Evolutionary conservation across 1,140 invertebrate genomes (phyloP).

Genomic region (Macrocentrus cingulum): DNA sequence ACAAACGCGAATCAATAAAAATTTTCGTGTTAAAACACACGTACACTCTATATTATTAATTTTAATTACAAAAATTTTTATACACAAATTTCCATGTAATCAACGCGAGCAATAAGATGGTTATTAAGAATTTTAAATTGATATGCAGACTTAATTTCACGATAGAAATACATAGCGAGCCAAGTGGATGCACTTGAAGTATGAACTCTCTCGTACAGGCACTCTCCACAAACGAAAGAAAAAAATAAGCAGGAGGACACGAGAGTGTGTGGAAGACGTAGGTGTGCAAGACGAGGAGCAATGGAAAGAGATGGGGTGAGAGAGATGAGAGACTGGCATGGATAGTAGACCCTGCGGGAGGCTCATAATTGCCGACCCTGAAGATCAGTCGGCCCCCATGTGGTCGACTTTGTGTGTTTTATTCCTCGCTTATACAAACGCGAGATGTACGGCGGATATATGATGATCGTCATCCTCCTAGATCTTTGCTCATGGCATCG

Average conservation of each 20-base stretch:
- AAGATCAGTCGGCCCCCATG: conserved; percentile 55
- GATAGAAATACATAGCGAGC: too few relatives aligned
- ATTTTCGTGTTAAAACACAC: too few relatives aligned
- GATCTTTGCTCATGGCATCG: conserved; percentile 16
- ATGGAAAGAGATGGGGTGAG: neutral
- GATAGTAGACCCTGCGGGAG: conserved; percentile 51
- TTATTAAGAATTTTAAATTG: too few relatives aligned
- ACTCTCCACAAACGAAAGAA: conserved; percentile 8
- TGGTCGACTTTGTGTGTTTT: conserved; percentile 59
- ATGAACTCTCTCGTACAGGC: neutral
- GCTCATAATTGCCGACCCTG: conserved; percentile 60
- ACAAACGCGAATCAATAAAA: too few relatives aligned
- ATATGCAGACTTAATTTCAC: too few relatives aligned
- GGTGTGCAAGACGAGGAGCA: conserved; percentile 19
- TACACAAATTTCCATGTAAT: too few relatives aligned
- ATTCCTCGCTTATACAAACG: conserved; percentile 59
- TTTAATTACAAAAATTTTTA: too few relatives aligned
- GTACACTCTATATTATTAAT: too few relatives aligned
- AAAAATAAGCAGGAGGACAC: conserved; percentile 1
- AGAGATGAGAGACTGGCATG: conserved; percentile 30
- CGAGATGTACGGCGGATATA: conserved; percentile 59
- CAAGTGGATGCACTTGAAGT: neutral
- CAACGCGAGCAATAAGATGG: too few relatives aligned
- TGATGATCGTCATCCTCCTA: conserved; percentile 52
- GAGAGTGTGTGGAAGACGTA: conserved; percentile 7